These are phyloP conservation scores for Ophonus ardosiacus DNA, from an alignment of 2,888 invertebrate species.

Conservation along the genomic window DNA sequence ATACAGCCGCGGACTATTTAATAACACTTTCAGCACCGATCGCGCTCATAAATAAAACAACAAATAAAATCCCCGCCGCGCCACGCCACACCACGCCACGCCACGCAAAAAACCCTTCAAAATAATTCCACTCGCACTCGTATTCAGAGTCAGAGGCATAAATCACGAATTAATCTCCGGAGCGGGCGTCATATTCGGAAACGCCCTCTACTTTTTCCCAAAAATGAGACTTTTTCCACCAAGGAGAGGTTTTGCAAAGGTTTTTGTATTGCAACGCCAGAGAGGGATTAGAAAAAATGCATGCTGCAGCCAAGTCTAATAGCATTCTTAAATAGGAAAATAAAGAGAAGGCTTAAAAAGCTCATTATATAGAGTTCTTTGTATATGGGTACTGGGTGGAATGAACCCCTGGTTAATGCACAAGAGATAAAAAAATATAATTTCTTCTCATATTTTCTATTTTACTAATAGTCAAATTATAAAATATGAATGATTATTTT, in stretches of 20 bases:
- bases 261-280: neutral
- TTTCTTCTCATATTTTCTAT: too few species aligned
- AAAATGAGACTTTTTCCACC: conserved; percentile 25
- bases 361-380: neutral
- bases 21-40: conserved; percentile 41
- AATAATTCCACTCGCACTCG: conserved; percentile 51
- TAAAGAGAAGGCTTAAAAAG: neutral
- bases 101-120: conserved; percentile 34
- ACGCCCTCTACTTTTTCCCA: conserved; percentile 38
- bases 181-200: conserved; percentile 34
- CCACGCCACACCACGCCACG: neutral
- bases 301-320: neutral
- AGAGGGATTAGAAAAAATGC: neutral
- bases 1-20: conserved; percentile 20
- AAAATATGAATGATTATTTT: too few species aligned
- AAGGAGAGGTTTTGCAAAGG: neutral
- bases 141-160: conserved; percentile 51
- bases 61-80: conserved; percentile 28
- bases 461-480: too few species aligned
- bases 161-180: conserved; percentile 53
- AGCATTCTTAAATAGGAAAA: neutral
- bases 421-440: too few species aligned
- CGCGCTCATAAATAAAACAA: conserved; percentile 43
- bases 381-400: too few species aligned
- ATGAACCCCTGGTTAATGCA: too few species aligned